Evolutionary conservation across 2,113 vertebrate genomes (phyloP).

Genomic region (Columba livia): DNA sequence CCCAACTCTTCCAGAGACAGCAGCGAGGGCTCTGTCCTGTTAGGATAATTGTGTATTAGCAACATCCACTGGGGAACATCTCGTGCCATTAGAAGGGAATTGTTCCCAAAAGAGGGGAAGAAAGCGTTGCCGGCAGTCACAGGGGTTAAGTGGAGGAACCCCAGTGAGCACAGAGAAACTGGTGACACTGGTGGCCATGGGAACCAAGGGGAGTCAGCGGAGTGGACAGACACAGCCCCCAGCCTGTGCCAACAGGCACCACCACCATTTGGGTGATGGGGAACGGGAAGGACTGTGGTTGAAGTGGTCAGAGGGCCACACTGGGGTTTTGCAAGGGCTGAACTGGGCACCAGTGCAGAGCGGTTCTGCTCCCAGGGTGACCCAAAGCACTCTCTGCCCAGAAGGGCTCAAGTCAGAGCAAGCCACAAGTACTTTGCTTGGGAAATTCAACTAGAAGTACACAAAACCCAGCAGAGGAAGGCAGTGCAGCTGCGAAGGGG

Average conservation of each 20-base stretch:
- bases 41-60: rapidly evolving
- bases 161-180: not conserved
- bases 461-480: not conserved
- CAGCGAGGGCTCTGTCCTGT: not conserved
- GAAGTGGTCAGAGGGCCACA: not conserved
- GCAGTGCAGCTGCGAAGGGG: slow-evolving; percentile 5
- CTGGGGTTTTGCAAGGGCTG: not conserved
- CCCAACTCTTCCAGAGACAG: not conserved
- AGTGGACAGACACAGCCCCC: not conserved
- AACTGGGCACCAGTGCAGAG: rapidly evolving
- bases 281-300: not conserved
- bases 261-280: rapidly evolving
- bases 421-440: not conserved
- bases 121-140: not conserved
- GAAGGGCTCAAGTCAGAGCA: not conserved
- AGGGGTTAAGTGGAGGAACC: not conserved
- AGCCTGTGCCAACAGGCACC: not conserved
- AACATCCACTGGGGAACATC: not conserved
- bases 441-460: not conserved
- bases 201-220: not conserved
- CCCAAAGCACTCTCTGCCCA: not conserved
- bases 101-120: not conserved
- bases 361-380: not conserved
- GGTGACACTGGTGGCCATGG: not conserved
- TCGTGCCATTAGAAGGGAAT: not conserved